A percentile compares a stretch with the other conserved stretches of the same genome.
Conservation (phyloP, 2,888 invertebrate species). For the Troides helena region DNA sequence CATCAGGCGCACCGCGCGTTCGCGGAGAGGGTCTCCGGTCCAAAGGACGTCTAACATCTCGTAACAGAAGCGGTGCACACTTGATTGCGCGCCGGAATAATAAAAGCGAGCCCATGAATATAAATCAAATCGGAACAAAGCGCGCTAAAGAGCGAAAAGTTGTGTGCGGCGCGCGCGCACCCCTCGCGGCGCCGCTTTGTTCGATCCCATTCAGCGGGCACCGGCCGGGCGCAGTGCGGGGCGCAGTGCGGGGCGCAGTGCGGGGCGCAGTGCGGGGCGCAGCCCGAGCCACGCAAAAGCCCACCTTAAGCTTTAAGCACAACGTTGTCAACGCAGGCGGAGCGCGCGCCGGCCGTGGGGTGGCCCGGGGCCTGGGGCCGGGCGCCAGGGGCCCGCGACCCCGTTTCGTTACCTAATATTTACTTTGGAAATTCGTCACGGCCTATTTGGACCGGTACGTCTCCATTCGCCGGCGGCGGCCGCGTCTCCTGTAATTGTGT, state of each 20-base stretch:
- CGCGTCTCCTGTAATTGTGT: too few species aligned
- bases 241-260: too few species aligned
- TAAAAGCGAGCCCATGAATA: conserved; percentile 75
- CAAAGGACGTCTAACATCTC: conserved; percentile 35
- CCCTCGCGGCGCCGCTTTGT: too few species aligned
- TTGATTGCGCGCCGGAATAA: conserved; percentile 71
- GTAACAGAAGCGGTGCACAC: conserved; percentile 56
- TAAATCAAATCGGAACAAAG: conserved; percentile 79
- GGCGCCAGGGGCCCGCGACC: conserved; percentile 63
- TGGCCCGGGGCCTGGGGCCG: not conserved
- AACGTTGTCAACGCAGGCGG: not conserved
- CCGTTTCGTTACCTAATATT: conserved; percentile 73
- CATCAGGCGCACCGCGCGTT: too few species aligned
- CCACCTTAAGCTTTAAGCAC: not conserved
- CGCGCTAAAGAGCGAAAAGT: conserved; percentile 77
- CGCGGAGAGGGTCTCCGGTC: not conserved
- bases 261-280: too few species aligned
- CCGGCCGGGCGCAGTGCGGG: too few species aligned
- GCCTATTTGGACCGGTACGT: conserved; percentile 58
- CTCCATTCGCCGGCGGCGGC: not conserved
- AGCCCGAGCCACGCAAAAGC: too few species aligned
- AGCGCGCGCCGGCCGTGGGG: not conserved
- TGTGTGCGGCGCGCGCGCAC: conserved; percentile 41
- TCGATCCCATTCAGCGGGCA: too few species aligned
- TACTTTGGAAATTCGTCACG: conserved; percentile 79